Percentiles rank a stretch among this genome's conserved stretches.
phyloP scores from a whole-genome alignment of 2,888 invertebrate species.

The Helobdella robusta region DNA sequence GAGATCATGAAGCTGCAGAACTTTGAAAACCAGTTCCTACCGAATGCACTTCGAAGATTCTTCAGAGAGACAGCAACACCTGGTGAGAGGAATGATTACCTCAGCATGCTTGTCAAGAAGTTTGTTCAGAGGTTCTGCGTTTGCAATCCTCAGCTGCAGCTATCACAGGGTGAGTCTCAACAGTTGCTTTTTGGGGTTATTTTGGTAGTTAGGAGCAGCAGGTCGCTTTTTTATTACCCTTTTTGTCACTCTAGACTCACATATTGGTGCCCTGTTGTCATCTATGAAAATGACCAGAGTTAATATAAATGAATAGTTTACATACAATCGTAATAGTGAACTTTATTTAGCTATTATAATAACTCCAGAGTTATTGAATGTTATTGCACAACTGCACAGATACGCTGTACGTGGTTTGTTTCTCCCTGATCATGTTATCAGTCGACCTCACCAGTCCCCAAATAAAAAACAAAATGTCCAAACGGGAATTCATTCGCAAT shows the following conservation, averaged over 20 bases:
- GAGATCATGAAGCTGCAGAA: conserved; percentile 50
- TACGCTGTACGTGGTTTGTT: conserved; percentile 52
- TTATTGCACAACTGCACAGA: too few relatives aligned
- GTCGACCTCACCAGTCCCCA: conserved; percentile 52
- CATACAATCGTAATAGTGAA: too few relatives aligned
- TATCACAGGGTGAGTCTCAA: conserved; percentile 50
- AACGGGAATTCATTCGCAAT: conserved; percentile 54
- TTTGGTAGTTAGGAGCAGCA: too few relatives aligned
- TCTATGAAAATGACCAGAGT: too few relatives aligned
- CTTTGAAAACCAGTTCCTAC: conserved; percentile 51
- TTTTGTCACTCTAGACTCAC: too few relatives aligned
- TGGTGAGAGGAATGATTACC: conserved; percentile 48
- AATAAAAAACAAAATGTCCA: conserved; percentile 55
- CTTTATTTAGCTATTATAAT: too few relatives aligned
- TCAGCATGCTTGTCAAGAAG: conserved; percentile 50
- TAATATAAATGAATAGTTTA: too few relatives aligned
- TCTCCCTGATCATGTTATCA: conserved; percentile 53
- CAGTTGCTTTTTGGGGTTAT: too few relatives aligned
- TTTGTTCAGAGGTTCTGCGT: conserved; percentile 51
- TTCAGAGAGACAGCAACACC: conserved; percentile 51
- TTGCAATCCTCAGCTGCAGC: conserved; percentile 50
- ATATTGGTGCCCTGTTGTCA: too few relatives aligned
- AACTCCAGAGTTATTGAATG: too few relatives aligned
- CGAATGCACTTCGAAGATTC: conserved; percentile 51
- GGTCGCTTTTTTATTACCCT: too few relatives aligned